Evolutionary conservation across 1,140 invertebrate species (phyloP), one percentile per base, ranked within the genome.

Genomic region (Trachymyrmex cornetzi): DNA sequence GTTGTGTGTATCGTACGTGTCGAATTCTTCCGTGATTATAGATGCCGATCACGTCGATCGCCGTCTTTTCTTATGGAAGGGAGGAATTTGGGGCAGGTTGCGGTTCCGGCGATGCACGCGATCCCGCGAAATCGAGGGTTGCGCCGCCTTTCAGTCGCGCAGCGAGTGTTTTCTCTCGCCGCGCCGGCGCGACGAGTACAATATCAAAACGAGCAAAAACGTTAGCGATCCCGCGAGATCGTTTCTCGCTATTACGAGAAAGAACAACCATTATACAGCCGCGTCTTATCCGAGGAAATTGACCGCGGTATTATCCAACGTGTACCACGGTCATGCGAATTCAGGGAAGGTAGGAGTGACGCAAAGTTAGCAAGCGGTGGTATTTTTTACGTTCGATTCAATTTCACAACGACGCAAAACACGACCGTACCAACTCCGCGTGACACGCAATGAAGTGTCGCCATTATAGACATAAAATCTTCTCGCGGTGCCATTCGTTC

Each of bases 1-100:
- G 48, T 44, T 44, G 48, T 77, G 19, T 53, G 71, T 12, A 30
- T 63, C 74, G 59, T 77, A 79, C 27, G 38, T 44, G 44, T 67
- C 85, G 59, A 72, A 82, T 82, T 82, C 30, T 34, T 67, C 11
- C 84, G 14, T 74, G 67, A 87, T 88, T 81, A 77, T 63, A 48
- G 77, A 88, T 79, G 24, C 61, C 71, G 64, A 34, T 77, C 66
- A 6, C 48, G 67, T 27, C 22, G 24, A 44, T 63, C 55, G 38
- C 27, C 24, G 22, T 53, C 55, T 5, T 74, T 84, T 74, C 63
- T 67, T 64, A 48, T 16, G 55, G 64, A 14, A 87, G 79, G 69
- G 5, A 81, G 81, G 89, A 91, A 92, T 92, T 92, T 92, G 89
- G 91, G 90, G 87, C 91, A 92, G 91, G 87, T 91, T 92, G 91